phyloP scores from a whole-genome alignment of 2,797 vertebrate genomes.

The Muraenolepis orangiensis region DNA sequence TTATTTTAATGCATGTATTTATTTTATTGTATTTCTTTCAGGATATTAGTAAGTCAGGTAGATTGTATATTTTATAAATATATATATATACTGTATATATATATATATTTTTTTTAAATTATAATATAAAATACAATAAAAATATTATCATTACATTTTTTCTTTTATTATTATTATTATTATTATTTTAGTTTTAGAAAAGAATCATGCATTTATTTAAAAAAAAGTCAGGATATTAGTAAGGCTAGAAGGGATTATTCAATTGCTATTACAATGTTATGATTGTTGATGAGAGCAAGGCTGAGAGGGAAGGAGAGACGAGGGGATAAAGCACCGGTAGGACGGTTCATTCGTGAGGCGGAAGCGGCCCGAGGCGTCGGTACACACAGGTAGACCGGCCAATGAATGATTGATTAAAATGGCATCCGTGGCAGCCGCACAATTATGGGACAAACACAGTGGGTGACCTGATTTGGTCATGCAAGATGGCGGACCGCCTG shows the following conservation, averaged over 20 bases:
- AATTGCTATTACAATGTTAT: not conserved
- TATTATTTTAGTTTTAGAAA: no score
- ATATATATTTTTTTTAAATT: no score
- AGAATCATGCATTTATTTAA: no score
- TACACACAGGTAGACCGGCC: not conserved
- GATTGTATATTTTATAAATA: no score
- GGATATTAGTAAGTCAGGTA: not conserved
- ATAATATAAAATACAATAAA: no score
- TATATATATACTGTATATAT: no score
- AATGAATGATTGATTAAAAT: not conserved
- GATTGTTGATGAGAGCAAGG: not conserved
- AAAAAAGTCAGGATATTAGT: not conserved
- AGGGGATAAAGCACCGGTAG: not conserved
- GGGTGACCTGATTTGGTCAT: not conserved
- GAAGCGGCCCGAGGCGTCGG: not conserved
- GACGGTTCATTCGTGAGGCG: not conserved
- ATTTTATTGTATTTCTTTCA: not conserved
- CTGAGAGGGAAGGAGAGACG: not conserved
- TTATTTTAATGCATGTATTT: no score
- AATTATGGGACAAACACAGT: not conserved
- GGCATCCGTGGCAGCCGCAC: not conserved
- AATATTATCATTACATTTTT: no score
- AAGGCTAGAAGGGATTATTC: not conserved
- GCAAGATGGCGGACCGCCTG: not conserved
- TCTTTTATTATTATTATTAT: no score